Percentiles rank a stretch among this genome's conserved stretches.
phyloP scores from a whole-genome alignment of 1,140 invertebrate genomes.

The Microplitis demolitor region DNA sequence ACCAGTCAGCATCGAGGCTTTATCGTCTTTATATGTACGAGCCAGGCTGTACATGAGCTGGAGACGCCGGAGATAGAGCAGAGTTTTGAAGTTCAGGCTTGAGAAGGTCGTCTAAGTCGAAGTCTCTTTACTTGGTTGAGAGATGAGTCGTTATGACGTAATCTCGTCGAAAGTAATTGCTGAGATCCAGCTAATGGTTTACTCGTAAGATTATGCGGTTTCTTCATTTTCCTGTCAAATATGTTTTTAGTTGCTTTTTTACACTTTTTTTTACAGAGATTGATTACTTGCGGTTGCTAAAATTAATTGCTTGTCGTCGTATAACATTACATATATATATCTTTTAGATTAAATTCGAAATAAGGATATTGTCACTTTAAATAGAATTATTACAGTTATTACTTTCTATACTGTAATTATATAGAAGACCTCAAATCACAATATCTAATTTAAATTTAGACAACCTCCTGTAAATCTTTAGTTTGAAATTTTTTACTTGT shows the following conservation, averaged over 20 bases:
- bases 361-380: no score
- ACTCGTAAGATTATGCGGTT: not conserved
- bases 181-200: not conserved
- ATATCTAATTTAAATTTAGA: no score
- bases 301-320: not conserved
- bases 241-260: not conserved
- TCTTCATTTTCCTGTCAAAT: not conserved
- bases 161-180: not conserved
- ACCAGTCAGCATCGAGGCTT: not conserved
- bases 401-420: no score
- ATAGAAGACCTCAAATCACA: no score
- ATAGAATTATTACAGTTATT: no score
- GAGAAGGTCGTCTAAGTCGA: not conserved
- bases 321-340: no score
- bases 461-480: no score
- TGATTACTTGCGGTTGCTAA: not conserved
- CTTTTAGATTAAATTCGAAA: no score
- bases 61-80: not conserved
- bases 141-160: not conserved
- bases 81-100: not conserved
- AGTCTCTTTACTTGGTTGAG: not conserved
- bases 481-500: no score
- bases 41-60: not conserved
- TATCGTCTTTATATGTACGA: not conserved
- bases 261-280: not conserved